Evolutionary conservation across 2,113 vertebrate species (phyloP).

Genomic region (Seriola dumerili): DNA sequence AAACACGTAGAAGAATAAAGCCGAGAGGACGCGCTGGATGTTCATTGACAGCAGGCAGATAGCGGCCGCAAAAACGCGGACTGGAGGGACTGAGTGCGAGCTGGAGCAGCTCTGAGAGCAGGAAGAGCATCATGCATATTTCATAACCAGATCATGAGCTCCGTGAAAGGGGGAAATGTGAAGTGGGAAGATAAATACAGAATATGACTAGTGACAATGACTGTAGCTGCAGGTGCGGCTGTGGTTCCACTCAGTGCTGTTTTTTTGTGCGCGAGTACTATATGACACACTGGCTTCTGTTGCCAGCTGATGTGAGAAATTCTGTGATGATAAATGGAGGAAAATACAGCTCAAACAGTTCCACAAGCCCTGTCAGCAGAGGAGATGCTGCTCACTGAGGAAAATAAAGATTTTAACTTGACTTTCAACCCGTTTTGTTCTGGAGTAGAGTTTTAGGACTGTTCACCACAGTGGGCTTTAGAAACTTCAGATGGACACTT

Average conservation of each 20-base stretch:
- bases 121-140: constrained; percentile 63
- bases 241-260: constrained; percentile 8
- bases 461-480: background rate
- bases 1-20: constrained; percentile 79
- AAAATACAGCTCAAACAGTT: constrained; percentile 1
- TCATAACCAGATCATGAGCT: constrained; percentile 60
- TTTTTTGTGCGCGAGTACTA: background rate
- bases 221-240: constrained; percentile 45
- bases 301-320: constrained; percentile 11
- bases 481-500: background rate
- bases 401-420: background rate
- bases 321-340: background rate
- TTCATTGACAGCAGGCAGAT: constrained; percentile 83
- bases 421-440: too few species aligned
- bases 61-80: constrained; percentile 77
- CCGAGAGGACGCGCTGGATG: constrained; percentile 74
- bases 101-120: constrained; percentile 13
- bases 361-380: background rate
- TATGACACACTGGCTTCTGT: background rate
- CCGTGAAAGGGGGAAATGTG: constrained; percentile 6
- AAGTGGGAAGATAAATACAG: constrained; percentile 49
- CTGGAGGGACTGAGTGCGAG: constrained; percentile 59
- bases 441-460: too few species aligned
- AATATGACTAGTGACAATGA: constrained; percentile 41
- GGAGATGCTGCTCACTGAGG: background rate